phyloP scores from a whole-genome alignment of 1,140 invertebrate species.

The Drosophila nigromelanica region DNA sequence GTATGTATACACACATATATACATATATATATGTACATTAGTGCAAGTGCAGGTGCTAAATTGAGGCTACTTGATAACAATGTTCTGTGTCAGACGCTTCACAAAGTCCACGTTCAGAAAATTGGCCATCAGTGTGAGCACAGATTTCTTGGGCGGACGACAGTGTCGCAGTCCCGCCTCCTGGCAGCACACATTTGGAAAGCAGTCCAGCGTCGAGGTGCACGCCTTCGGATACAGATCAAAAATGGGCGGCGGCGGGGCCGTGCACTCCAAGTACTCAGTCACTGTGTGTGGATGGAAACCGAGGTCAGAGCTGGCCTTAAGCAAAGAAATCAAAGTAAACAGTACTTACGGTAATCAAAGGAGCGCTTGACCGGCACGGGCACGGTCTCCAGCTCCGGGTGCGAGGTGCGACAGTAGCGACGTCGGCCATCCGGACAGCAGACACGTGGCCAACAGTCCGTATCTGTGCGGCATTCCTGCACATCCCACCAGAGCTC shows the following conservation, averaged over 20 bases:
- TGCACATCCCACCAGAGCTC: slow-evolving; percentile 88
- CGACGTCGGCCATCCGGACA: slow-evolving; percentile 87
- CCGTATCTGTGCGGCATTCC: slow-evolving; percentile 87
- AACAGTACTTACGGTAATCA: slow-evolving; percentile 83
- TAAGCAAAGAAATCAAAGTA: not conserved
- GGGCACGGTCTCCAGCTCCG: slow-evolving; percentile 86
- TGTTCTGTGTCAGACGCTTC: slow-evolving; percentile 78
- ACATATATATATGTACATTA: no score
- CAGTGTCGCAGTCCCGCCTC: slow-evolving; percentile 88
- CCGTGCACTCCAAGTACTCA: slow-evolving; percentile 89
- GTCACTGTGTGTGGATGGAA: slow-evolving; percentile 84
- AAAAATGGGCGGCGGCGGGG: slow-evolving; percentile 87
- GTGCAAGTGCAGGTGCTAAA: no score
- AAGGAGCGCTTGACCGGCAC: slow-evolving; percentile 84
- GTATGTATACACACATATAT: slow-evolving; percentile 12
- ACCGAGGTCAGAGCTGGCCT: not conserved
- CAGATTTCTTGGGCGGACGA: slow-evolving; percentile 88
- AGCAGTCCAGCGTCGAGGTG: slow-evolving; percentile 88
- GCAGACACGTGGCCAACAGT: slow-evolving; percentile 89
- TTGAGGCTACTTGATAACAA: slow-evolving; percentile 80
- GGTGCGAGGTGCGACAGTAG: slow-evolving; percentile 88
- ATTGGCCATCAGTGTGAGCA: slow-evolving; percentile 87
- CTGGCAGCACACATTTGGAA: slow-evolving; percentile 90
- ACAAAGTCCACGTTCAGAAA: slow-evolving; percentile 84
- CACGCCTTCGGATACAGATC: slow-evolving; percentile 88